Conservation (phyloP, 2,888 invertebrate genomes). For the Pachydiplax longipennis region DNA sequence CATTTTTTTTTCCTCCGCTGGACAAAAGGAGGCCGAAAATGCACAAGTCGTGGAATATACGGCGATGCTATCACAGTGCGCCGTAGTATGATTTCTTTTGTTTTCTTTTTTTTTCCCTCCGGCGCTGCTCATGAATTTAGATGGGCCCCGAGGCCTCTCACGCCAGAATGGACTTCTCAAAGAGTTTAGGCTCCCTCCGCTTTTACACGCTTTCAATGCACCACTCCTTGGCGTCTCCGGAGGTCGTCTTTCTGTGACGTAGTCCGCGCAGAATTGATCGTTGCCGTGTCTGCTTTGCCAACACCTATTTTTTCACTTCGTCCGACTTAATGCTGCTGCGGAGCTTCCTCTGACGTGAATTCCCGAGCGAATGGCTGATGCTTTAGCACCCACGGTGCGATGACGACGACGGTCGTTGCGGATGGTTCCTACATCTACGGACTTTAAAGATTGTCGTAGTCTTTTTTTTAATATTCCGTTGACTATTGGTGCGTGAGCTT, state of each 20-base stretch:
- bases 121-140: conserved; percentile 39
- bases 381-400: too few relatives aligned
- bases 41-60: neutral
- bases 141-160: conserved; percentile 31
- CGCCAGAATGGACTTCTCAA: neutral
- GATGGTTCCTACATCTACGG: too few relatives aligned
- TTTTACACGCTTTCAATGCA: neutral
- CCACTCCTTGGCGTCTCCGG: neutral
- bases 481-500: too few relatives aligned
- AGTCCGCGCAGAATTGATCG: neutral
- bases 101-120: neutral
- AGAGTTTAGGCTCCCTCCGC: neutral
- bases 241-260: too few relatives aligned
- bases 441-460: too few relatives aligned
- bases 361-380: too few relatives aligned
- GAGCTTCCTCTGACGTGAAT: too few relatives aligned
- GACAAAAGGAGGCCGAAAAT: conserved; percentile 41
- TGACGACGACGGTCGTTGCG: too few relatives aligned
- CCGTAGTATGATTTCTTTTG: neutral
- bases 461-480: too few relatives aligned
- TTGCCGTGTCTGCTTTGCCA: neutral
- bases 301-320: neutral
- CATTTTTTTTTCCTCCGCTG: neutral
- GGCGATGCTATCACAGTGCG: neutral
- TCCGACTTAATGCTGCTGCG: neutral